Percentiles rank a stretch among this genome's conserved stretches.
Evolutionary conservation across 2,888 invertebrate species (phyloP).

Genomic region (Macaria notata): DNA sequence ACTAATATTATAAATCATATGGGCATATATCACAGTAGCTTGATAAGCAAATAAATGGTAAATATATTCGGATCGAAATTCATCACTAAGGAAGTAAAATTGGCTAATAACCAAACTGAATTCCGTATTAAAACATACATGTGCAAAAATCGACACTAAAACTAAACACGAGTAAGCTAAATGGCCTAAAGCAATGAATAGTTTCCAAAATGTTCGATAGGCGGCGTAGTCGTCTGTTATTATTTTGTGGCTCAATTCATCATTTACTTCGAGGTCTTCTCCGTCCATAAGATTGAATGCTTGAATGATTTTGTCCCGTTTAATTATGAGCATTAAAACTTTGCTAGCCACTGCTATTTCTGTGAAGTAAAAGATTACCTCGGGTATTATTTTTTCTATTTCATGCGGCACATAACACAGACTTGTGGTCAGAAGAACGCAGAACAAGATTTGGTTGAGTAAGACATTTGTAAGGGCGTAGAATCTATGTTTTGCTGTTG

Average conservation of each 20-base stretch:
- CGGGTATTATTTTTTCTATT: slow-evolving; percentile 56
- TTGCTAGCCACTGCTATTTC: slow-evolving; percentile 55
- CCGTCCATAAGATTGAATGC: slow-evolving; percentile 55
- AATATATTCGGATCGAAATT: slow-evolving; percentile 49
- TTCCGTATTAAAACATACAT: slow-evolving; percentile 43
- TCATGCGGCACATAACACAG: slow-evolving; percentile 54
- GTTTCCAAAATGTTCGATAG: slow-evolving; percentile 49
- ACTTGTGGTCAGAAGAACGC: slow-evolving; percentile 57
- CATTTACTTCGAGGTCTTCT: slow-evolving; percentile 49
- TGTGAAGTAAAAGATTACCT: slow-evolving; percentile 61
- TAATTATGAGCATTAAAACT: slow-evolving; percentile 53
- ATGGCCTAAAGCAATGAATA: slow-evolving; percentile 42
- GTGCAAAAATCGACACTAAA: slow-evolving; percentile 45
- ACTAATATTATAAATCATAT: slow-evolving; percentile 62
- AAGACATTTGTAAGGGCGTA: slow-evolving; percentile 50
- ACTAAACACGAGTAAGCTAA: slow-evolving; percentile 44
- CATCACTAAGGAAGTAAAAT: slow-evolving; percentile 62
- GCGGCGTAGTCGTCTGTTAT: slow-evolving; percentile 39
- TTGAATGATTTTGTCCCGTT: slow-evolving; percentile 48
- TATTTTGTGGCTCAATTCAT: slow-evolving; percentile 42
- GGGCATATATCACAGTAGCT: slow-evolving; percentile 55
- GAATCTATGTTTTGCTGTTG: slow-evolving; percentile 50
- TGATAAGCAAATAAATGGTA: slow-evolving; percentile 55
- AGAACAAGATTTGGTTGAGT: slow-evolving; percentile 46
- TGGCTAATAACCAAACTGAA: slow-evolving; percentile 60